Evolutionary conservation across 2,888 invertebrate genomes (phyloP), one percentile per base, ranked within the genome.

Genomic region (Litoditis marina): DNA sequence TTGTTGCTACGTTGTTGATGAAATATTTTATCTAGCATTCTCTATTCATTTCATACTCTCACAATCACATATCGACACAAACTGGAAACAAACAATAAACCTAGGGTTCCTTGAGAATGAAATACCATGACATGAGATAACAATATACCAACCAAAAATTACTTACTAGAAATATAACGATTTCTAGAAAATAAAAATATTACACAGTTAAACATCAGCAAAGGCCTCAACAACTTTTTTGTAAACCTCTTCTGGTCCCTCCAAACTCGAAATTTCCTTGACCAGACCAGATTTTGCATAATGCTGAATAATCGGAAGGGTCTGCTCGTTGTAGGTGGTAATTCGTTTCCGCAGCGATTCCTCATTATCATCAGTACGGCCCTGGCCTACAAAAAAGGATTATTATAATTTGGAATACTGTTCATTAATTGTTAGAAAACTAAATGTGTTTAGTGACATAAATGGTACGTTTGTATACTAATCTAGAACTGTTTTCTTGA

Each of bases 331-430:
- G 69, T 82, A 80, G 6, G 79, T 79, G 7, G 61, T 61, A 39
- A 71, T 79, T 64, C 94, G 88, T 83, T 94, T 93, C 76, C 89
- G 88, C 51, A 95, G 85, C 76, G 90, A 90, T 44, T 93, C 92
- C 47, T 88, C 83, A 82, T 98, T 99, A 84, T 99, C 98, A 84
- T 99, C 98, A 1, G 90, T 88, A 13, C 73, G 28, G 30, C 73
- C 73, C 49, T 69, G 63, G 0, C 70, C 73, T 60, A 52, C n/a
- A 47, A 47, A 47, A 13, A 11, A 11, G 60, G 57, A 58, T 32
- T 1, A 22, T 47, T 57, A 16, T 1, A 19, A n/a, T 47, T 19
- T n/a, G n/a, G n/a, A n/a, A n/a, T n/a, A n/a, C n/a, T n/a, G n/a
- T n/a, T n/a, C n/a, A n/a, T n/a, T n/a, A n/a, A n/a, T n/a, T n/a